These are phyloP conservation scores for Artemia sinica DNA, from an alignment of 2,888 invertebrate genomes.

Conservation along the genomic window DNA sequence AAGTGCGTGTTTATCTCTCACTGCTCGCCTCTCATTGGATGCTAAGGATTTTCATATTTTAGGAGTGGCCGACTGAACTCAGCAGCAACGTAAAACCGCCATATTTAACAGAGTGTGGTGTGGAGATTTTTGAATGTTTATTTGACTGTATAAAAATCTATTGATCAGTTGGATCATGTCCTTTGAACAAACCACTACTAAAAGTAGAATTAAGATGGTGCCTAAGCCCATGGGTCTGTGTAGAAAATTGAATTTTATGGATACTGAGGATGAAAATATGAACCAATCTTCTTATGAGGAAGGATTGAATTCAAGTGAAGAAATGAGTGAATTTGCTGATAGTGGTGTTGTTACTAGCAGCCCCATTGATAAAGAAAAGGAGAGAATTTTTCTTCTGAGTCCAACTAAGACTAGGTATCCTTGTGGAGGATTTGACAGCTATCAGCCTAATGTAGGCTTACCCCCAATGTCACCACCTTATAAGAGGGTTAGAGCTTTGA, in stretches of 20 bases:
- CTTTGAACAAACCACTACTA: not conserved
- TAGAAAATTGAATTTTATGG: constrained; percentile 5
- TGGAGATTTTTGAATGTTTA: no score
- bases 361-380: constrained; percentile 9
- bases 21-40: no score
- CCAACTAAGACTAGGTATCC: not conserved
- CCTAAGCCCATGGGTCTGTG: constrained; percentile 11
- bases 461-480: constrained; percentile 38
- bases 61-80: no score
- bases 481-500: constrained; percentile 40
- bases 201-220: not conserved
- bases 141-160: not conserved
- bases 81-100: no score
- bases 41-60: no score
- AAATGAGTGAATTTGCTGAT: constrained; percentile 1
- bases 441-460: not conserved
- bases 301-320: constrained; percentile 14
- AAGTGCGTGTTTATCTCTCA: no score
- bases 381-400: not conserved
- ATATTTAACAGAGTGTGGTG: no score
- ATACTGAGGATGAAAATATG: constrained; percentile 10
- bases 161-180: not conserved
- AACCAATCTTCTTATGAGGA: constrained; percentile 6
- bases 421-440: not conserved
- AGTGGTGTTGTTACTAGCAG: constrained; percentile 10